A percentile compares a stretch with the other conserved stretches of the same genome.
These are phyloP conservation scores for Drosophila meridiana DNA, from an alignment of 2,888 invertebrate species.

Conservation along the genomic window DNA sequence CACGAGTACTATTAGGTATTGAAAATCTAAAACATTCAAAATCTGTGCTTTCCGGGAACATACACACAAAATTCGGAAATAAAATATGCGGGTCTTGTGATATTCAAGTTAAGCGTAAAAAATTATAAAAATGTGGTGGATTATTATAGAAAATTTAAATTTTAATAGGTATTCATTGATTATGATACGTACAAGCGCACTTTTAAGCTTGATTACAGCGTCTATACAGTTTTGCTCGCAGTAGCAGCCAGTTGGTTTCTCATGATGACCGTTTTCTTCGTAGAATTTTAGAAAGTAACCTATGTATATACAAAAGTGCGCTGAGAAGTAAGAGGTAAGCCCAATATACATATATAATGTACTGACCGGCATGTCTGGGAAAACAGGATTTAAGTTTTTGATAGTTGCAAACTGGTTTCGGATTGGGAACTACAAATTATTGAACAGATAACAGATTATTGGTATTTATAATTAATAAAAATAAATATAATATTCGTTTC, in stretches of 20 bases:
- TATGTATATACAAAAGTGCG: conserved; percentile 3
- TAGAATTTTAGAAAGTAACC: conserved; percentile 65
- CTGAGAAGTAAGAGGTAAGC: neutral
- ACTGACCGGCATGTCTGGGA: conserved; percentile 68
- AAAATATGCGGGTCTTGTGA: too few relatives aligned
- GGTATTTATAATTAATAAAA: too few relatives aligned
- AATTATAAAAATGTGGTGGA: too few relatives aligned
- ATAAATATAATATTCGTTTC: neutral
- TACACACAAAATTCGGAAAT: too few relatives aligned
- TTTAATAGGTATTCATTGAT: neutral
- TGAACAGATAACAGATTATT: neutral
- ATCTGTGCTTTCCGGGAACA: too few relatives aligned
- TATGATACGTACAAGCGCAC: conserved; percentile 52
- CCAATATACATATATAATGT: neutral
- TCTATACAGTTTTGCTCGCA: conserved; percentile 83
- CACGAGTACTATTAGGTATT: neutral
- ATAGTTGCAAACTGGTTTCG: conserved; percentile 82
- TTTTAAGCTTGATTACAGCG: conserved; percentile 68
- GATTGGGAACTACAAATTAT: conserved; percentile 62
- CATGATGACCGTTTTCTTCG: conserved; percentile 33
- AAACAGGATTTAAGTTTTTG: conserved; percentile 77
- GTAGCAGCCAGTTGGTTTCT: conserved; percentile 60
- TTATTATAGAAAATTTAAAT: neutral
- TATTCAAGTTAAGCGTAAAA: too few relatives aligned
- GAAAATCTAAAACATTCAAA: neutral